Evolutionary conservation across 2,113 vertebrate species (phyloP).

Genomic region (Puntigrus tetrazona): DNA sequence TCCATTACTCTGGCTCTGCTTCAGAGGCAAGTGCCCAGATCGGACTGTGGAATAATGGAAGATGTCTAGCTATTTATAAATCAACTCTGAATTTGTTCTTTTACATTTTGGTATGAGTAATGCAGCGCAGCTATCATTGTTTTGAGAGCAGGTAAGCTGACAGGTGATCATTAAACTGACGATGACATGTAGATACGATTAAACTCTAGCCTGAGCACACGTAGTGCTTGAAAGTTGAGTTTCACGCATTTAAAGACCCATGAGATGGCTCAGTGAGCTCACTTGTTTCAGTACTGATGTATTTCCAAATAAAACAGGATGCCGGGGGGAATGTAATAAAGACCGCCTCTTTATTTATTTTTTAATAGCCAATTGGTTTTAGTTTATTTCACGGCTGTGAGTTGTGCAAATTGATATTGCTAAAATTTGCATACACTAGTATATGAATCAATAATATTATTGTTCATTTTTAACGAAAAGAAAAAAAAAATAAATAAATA

Average conservation of each 20-base stretch:
- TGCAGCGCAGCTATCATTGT: not conserved
- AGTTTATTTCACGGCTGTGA: not conserved
- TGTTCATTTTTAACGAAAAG: not conserved
- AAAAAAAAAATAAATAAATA: no score
- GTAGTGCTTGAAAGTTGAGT: not conserved
- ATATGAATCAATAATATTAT: not conserved
- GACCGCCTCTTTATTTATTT: not conserved
- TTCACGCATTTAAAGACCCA: not conserved
- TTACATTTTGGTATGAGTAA: constrained; percentile 29
- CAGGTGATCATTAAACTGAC: constrained; percentile 48
- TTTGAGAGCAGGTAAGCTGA: constrained; percentile 18
- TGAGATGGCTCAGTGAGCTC: not conserved
- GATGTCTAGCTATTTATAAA: constrained; percentile 81
- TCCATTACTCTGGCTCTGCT: constrained; percentile 66
- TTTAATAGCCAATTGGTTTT: not conserved
- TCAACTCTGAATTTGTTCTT: constrained; percentile 47
- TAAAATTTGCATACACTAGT: not conserved
- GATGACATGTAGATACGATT: not conserved
- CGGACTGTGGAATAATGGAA: constrained; percentile 70
- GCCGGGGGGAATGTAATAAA: not conserved
- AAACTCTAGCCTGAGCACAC: not conserved
- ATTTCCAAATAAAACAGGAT: not conserved
- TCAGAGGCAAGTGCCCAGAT: constrained; percentile 80
- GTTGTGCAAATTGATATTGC: not conserved
- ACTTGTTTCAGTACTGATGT: not conserved